Conservation (phyloP, 2,113 vertebrate genomes). For the Anoura caudifer region DNA sequence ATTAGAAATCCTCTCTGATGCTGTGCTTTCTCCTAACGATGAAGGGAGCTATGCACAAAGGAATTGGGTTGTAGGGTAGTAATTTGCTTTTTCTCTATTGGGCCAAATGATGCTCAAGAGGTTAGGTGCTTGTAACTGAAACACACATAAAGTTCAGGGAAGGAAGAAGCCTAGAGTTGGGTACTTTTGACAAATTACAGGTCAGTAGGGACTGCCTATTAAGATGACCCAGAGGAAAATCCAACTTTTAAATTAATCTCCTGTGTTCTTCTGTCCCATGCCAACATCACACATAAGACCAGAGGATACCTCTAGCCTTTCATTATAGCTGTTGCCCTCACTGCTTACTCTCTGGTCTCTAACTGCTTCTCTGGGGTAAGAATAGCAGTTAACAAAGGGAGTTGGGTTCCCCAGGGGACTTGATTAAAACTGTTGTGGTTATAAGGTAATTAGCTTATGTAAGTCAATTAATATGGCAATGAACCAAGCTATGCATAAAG, state of each 20-base stretch:
- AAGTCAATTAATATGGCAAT: constrained; percentile 3
- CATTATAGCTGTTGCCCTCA: constrained; percentile 47
- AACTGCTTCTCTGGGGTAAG: constrained; percentile 25
- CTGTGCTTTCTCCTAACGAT: background rate
- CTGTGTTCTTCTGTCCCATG: constrained; percentile 20
- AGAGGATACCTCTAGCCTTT: constrained; percentile 33
- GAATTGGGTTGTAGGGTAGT: background rate
- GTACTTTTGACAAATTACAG: constrained; percentile 60
- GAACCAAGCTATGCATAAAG: background rate
- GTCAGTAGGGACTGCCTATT: constrained; percentile 12
- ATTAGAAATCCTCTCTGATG: background rate
- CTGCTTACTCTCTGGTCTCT: constrained; percentile 8
- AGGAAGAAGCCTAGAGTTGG: background rate
- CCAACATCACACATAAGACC: background rate
- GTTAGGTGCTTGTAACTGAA: background rate
- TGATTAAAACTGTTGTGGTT: constrained; percentile 62
- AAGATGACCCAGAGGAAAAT: constrained; percentile 33
- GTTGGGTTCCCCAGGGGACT: constrained; percentile 25
- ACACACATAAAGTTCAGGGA: background rate
- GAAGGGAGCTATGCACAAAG: background rate
- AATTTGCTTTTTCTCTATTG: background rate
- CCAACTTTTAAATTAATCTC: constrained; percentile 71
- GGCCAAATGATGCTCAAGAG: constrained; percentile 21
- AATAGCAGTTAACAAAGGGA: constrained; percentile 36
- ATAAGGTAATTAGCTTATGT: constrained; percentile 34